Base-by-base conservation (phyloP, 2,113 vertebrate species). In the Daphoenositta chrysoptera region DNA sequence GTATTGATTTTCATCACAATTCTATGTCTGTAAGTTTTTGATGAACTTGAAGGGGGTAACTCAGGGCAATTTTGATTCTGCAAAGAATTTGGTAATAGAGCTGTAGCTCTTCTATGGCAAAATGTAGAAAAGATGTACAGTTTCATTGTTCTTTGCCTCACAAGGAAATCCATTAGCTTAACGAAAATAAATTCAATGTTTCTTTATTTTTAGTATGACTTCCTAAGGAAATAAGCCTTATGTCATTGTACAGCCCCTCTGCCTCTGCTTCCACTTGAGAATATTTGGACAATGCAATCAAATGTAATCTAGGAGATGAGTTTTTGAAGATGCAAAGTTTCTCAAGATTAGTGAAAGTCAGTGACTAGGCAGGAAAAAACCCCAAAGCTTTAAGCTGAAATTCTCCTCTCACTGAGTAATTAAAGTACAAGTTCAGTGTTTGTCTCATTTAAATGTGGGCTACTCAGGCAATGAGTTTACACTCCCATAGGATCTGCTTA, bases 221-320 rank as follows among this genome's bases (percentile, higher is more conserved):
- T 96, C 93, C 80, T 89, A 65, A 86, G 86, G 89, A 96, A 94
- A 71, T 92, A 79, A 77, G n/a, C 15, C 70, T 89, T 91, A 78
- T 71, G 87, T 87, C 69, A 64, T 61, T 68, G 47, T 54, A 42
- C 24, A 78, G 19, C 64, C 47, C 1, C 1, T n/a, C 66, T 85
- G 37, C 30, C 31, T 95, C 51, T 60, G 8, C 82, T 90, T 56
- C n/a, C 51, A 51, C 61, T 51, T 76, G 18, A 79, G 40, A 68
- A 56, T 4, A 6, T 60, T 64, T 64, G 69, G 51, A 78, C 3
- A 3, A 44, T 50, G 69, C 48, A 39, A 33, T 78, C 35, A 89
- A 68, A 79, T 79, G 30, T 78, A 75, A 48, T 47, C 20, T 33
- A 39, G 51, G 11, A 68, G 22, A 71, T 2, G 1, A 56, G 7